Conservation (phyloP, 2,113 vertebrate genomes). For the Oceanites oceanicus region DNA sequence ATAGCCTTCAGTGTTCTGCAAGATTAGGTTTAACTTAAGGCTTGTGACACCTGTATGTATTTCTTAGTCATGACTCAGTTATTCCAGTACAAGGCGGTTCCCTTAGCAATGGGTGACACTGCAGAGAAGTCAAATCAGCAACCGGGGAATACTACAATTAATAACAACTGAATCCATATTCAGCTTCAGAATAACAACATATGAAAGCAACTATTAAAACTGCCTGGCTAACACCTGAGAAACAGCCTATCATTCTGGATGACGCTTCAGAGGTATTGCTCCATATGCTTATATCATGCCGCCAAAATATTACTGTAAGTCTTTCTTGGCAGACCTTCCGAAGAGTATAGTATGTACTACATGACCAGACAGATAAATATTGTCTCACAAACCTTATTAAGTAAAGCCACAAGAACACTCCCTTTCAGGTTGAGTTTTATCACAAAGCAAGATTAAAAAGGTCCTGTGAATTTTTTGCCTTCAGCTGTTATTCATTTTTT, state of each 20-base stretch:
- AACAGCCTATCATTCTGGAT: neutral
- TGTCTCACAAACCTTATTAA: neutral
- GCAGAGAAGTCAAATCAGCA: neutral
- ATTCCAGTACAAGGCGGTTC: neutral
- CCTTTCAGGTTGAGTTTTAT: neutral
- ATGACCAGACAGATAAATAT: conserved; percentile 6
- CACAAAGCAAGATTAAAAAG: neutral
- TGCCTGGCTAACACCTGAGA: neutral
- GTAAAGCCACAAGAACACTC: neutral
- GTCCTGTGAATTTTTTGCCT: neutral
- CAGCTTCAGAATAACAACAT: neutral
- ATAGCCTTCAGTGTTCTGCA: neutral
- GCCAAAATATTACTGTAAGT: neutral
- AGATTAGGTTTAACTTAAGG: neutral
- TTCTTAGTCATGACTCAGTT: neutral
- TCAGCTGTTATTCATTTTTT: neutral
- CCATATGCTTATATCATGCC: neutral
- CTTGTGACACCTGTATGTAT: neutral
- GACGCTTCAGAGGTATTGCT: neutral
- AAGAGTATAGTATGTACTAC: neutral
- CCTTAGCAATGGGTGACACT: neutral
- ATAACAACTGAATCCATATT: neutral
- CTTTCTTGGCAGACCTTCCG: neutral
- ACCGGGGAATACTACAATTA: neutral
- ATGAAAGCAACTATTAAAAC: neutral